Conservation (phyloP, 2,797 vertebrate species). For the Triplophysa yarkandensis region DNA sequence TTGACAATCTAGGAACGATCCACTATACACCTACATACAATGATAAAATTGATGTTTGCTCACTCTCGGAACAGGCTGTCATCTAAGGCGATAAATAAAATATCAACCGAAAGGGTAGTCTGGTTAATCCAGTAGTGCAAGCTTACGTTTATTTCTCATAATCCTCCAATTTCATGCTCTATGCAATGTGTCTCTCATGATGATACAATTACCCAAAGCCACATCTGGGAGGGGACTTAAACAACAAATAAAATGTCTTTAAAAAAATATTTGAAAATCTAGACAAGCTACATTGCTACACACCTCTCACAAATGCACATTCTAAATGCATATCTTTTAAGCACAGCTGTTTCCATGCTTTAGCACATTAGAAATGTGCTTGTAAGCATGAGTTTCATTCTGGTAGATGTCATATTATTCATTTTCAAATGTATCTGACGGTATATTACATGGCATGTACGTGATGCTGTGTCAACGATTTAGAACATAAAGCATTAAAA, state of each 20-base stretch:
- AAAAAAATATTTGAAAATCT: no score
- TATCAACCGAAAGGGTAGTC: slow-evolving; percentile 16
- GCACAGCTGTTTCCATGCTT: background rate
- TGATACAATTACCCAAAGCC: slow-evolving; percentile 12
- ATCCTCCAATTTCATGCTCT: slow-evolving; percentile 35
- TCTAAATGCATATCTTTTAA: background rate
- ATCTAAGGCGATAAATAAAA: slow-evolving; percentile 51
- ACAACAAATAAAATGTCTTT: slow-evolving; percentile 6
- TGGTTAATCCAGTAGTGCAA: slow-evolving; percentile 18
- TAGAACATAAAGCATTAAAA: no score
- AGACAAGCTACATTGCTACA: background rate
- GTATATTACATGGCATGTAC: no score
- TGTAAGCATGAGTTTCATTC: background rate
- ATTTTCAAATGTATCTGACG: no score
- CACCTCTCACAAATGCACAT: background rate
- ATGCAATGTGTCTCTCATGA: slow-evolving; percentile 16
- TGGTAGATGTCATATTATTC: no score
- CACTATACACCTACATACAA: slow-evolving; percentile 42
- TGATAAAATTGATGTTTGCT: slow-evolving; percentile 36
- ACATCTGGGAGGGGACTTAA: slow-evolving; percentile 10
- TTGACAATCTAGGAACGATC: slow-evolving; percentile 54
- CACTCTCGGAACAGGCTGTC: slow-evolving; percentile 26
- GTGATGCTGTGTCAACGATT: no score
- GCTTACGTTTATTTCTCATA: slow-evolving; percentile 36
- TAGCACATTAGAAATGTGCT: background rate